Evolutionary conservation across 2,888 invertebrate species (phyloP).

Genomic region (Nomada flava): DNA sequence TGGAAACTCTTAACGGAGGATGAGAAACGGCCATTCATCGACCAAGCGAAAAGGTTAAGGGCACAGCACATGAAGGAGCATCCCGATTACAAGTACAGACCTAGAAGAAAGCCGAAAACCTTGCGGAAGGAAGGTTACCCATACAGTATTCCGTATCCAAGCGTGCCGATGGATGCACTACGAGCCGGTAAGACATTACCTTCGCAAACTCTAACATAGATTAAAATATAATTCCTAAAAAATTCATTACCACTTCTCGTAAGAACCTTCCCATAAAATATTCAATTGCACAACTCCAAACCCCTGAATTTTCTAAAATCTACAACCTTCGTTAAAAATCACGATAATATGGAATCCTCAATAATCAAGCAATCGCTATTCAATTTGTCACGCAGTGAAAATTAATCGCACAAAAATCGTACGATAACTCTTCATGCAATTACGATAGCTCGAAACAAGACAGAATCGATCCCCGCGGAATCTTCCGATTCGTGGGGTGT

Average conservation of each 20-base stretch:
- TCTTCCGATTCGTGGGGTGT: conserved; percentile 30
- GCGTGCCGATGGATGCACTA: conserved; percentile 95
- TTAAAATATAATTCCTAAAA: not conserved
- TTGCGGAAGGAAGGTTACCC: conserved; percentile 95
- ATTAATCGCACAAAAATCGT: not conserved
- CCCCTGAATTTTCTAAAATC: too few relatives aligned
- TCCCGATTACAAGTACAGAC: conserved; percentile 97
- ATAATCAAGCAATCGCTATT: too few relatives aligned
- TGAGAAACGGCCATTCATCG: conserved; percentile 98
- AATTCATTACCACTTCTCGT: not conserved
- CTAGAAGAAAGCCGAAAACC: conserved; percentile 95
- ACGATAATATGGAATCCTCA: too few relatives aligned
- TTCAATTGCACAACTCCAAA: too few relatives aligned
- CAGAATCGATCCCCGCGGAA: conserved; percentile 40
- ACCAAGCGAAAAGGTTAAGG: conserved; percentile 97
- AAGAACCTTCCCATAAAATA: not conserved
- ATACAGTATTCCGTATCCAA: conserved; percentile 96
- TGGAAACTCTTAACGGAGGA: conserved; percentile 98
- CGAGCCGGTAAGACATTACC: conserved; percentile 88
- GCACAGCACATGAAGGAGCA: conserved; percentile 98
- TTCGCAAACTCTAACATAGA: not conserved
- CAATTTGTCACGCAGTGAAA: not conserved
- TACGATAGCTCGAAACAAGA: conserved; percentile 27
- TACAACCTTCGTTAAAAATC: too few relatives aligned
- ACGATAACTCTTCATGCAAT: conserved; percentile 18